phyloP scores from a whole-genome alignment of 2,113 vertebrate species.

The Puntigrus tetrazona region DNA sequence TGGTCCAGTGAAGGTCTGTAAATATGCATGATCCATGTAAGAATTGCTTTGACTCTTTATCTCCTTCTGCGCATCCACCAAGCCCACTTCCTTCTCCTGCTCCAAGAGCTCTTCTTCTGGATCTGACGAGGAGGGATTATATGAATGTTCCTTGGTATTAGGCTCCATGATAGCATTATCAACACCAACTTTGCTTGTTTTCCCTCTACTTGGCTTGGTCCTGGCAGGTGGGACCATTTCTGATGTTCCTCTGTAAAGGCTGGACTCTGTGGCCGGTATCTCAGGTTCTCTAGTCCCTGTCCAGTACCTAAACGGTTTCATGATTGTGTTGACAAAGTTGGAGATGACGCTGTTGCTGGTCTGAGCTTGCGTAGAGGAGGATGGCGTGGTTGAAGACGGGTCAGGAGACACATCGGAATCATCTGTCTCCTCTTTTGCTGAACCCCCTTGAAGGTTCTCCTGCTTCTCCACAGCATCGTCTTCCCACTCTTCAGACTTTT shows the following conservation, averaged over 20 bases:
- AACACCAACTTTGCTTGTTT: conserved; percentile 60
- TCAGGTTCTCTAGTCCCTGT: conserved; percentile 48
- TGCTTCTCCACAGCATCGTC: conserved; percentile 52
- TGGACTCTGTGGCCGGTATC: conserved; percentile 21
- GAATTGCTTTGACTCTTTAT: conserved; percentile 39
- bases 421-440: conserved; percentile 66
- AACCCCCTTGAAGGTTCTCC: conserved; percentile 64
- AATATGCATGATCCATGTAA: conserved; percentile 28
- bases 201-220: conserved; percentile 54
- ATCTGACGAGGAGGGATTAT: conserved; percentile 49
- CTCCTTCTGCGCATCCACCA: conserved; percentile 43
- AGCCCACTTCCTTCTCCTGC: conserved; percentile 71
- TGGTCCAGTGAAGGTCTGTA: conserved; percentile 8
- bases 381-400: conserved; percentile 41
- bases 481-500: conserved; percentile 53
- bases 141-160: conserved; percentile 46
- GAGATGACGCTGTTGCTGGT: conserved; percentile 68
- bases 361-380: conserved; percentile 64
- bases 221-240: conserved; percentile 53
- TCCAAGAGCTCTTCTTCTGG: conserved; percentile 69
- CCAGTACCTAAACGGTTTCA: conserved; percentile 74
- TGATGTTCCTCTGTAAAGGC: conserved; percentile 45
- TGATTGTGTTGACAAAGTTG: conserved; percentile 72
- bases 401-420: conserved; percentile 54
- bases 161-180: conserved; percentile 72